A percentile compares a stretch with the other conserved stretches of the same genome.
Evolutionary conservation across 2,888 invertebrate genomes (phyloP).

Genomic region (Peribatodes rhomboidaria): DNA sequence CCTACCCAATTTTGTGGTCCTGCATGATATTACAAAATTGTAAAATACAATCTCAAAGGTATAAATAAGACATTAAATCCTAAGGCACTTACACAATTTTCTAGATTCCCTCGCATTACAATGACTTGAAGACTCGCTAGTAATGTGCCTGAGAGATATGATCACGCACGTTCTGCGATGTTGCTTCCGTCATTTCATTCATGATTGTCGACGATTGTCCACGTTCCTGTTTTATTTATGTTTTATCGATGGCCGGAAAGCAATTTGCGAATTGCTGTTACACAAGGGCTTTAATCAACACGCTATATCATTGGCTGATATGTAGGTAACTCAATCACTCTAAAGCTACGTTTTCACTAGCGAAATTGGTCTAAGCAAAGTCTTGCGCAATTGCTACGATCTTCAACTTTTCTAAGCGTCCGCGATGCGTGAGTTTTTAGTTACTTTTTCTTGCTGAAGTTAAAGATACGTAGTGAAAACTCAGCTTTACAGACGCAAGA

Average conservation of each 20-base stretch:
- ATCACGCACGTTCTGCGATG: conserved; percentile 22
- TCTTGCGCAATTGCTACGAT: too few relatives aligned
- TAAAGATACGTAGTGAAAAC: not conserved
- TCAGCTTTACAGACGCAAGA: not conserved
- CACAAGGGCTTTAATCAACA: not conserved
- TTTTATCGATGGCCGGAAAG: conserved; percentile 8
- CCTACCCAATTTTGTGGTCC: not conserved
- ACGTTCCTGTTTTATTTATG: conserved; percentile 9
- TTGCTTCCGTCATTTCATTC: conserved; percentile 22
- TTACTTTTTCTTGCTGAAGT: not conserved
- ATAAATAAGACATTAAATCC: conserved; percentile 5
- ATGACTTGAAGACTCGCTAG: conserved; percentile 16
- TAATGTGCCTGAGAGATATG: conserved; percentile 21
- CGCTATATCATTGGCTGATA: not conserved
- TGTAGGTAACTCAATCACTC: not conserved
- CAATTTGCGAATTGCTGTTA: conserved; percentile 9
- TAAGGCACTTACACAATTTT: conserved; percentile 13
- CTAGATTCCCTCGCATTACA: conserved; percentile 17
- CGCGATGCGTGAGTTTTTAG: not conserved
- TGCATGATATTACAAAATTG: not conserved
- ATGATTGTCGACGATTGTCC: conserved; percentile 1
- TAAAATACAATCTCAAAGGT: not conserved
- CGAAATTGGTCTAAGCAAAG: too few relatives aligned
- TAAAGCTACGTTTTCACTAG: not conserved
- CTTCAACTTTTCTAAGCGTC: too few relatives aligned